Evolutionary conservation across 2,113 vertebrate genomes (phyloP).

Genomic region (Leuciscus idus): DNA sequence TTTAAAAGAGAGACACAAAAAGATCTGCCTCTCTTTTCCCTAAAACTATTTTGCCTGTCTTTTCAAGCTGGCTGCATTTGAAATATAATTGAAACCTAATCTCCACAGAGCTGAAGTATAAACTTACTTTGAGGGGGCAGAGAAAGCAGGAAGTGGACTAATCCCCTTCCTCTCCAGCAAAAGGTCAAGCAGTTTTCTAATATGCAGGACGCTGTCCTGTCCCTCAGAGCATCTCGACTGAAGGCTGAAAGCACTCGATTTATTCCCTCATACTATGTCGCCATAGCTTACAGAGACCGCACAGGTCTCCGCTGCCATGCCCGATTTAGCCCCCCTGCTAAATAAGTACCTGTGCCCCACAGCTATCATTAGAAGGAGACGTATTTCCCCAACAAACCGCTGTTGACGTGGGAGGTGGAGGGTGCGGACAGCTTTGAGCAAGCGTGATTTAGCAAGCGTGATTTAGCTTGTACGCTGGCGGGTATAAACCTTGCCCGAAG

Average conservation of each 20-base stretch:
- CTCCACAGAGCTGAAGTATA: constrained; percentile 54
- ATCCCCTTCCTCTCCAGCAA: constrained; percentile 42
- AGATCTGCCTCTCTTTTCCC: constrained; percentile 4
- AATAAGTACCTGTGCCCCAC: not conserved
- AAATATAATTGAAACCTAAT: constrained; percentile 62
- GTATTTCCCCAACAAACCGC: constrained; percentile 34
- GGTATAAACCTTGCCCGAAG: constrained; percentile 33
- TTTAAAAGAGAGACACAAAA: constrained; percentile 24
- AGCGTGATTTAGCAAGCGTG: constrained; percentile 50
- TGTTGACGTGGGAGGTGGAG: constrained; percentile 34
- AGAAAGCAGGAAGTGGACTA: constrained; percentile 47
- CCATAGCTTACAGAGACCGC: not conserved
- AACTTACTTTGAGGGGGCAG: constrained; percentile 33
- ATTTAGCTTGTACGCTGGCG: constrained; percentile 43
- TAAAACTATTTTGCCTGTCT: constrained; percentile 43
- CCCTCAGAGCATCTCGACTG: constrained; percentile 26
- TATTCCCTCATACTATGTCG: constrained; percentile 13
- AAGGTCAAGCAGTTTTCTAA: constrained; percentile 58
- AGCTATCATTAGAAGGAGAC: constrained; percentile 28
- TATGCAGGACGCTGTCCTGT: constrained; percentile 41
- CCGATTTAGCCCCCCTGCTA: constrained; percentile 3
- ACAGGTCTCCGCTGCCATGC: constrained; percentile 18
- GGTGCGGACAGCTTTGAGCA: constrained; percentile 10
- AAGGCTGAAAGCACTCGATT: not conserved
- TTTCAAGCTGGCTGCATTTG: constrained; percentile 48